A percentile compares a stretch with the other conserved stretches of the same genome.
These are phyloP conservation scores for Acanthiza pusilla DNA, from an alignment of 2,797 vertebrate genomes.

Conservation along the genomic window DNA sequence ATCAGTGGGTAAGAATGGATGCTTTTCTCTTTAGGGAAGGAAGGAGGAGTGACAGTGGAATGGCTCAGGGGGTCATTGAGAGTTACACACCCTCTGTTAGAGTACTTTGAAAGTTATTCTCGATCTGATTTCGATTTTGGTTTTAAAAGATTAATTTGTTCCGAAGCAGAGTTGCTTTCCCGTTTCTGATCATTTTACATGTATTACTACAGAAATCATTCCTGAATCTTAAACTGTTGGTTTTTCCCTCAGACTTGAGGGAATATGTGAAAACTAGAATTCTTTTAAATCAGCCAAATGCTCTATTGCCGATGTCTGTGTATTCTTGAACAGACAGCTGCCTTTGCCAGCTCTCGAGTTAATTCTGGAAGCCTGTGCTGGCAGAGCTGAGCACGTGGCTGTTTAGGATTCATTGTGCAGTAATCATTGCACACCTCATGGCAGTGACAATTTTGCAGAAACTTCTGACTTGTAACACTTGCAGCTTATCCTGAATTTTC, in stretches of 20 bases:
- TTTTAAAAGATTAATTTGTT: not conserved
- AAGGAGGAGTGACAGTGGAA: not conserved
- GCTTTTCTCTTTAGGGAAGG: not conserved
- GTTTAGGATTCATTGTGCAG: not conserved
- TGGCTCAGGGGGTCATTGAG: not conserved
- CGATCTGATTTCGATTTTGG: fast-evolving
- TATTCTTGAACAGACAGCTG: not conserved
- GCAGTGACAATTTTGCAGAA: not conserved
- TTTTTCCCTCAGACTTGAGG: not conserved
- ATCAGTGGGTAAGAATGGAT: constrained; percentile 88
- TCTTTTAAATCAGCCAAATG: not conserved
- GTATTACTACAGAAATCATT: not conserved
- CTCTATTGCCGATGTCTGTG: not conserved
- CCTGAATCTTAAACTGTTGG: not conserved
- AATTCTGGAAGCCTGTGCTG: not conserved
- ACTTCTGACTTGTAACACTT: not conserved
- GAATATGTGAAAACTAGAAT: not conserved
- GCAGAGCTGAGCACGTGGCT: not conserved
- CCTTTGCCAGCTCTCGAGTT: not conserved
- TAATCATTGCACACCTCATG: not conserved
- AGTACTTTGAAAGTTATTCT: not conserved
- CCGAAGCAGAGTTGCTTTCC: not conserved
- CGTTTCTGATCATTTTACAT: not conserved
- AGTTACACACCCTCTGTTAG: not conserved
- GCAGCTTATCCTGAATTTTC: not conserved